Evolutionary conservation across 2,888 invertebrate species (phyloP), one percentile per base, ranked within the genome.

Genomic region (Mythimna loreyi): DNA sequence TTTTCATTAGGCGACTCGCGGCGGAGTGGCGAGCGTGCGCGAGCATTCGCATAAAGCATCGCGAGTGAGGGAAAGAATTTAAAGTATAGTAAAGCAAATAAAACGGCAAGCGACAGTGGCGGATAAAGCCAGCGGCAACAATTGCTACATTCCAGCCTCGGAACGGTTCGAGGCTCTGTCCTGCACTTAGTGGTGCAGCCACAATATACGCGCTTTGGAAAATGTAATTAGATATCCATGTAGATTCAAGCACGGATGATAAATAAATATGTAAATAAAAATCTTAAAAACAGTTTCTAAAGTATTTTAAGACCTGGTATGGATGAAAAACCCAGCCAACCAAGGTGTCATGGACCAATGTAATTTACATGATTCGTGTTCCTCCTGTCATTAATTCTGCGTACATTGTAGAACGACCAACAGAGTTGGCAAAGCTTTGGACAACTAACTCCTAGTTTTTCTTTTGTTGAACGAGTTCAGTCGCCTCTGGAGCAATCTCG

Each of bases 1-100:
- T 95, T 94, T 94, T 92, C 93, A 94, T 94, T 94, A 92, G 83
- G 78, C 80, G 91, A 89, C 87, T 92, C 89, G 89, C 90, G 90
- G 87, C 88, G 88, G 88, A 89, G 86, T 90, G 89, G 85, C 80
- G 86, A 86, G 87, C 85, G 87, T 88, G 87, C 87, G 88, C 84
- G 87, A 87, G 90, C 89, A 91, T 90, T 91, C 88, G 89, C 88
- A 92, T 92, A 92, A 92, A 93, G 91, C 92, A 90, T 86, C 77
- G 82, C 86, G 87, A 90, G 86, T 84, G 89, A 91, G 90, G 86
- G 89, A 92, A 94, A 92, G 92, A 93, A 95, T 94, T 93, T 90
- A 88, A 91, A 93, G 92, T 91, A 89, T 89, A 92, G 76, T 78
- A 71, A 76, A 78, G 67, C 91, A 92, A 94, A 94, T 92, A 93